Evolutionary conservation across 2,888 invertebrate genomes (phyloP).

Genomic region (Listrodromus nycthemerus): DNA sequence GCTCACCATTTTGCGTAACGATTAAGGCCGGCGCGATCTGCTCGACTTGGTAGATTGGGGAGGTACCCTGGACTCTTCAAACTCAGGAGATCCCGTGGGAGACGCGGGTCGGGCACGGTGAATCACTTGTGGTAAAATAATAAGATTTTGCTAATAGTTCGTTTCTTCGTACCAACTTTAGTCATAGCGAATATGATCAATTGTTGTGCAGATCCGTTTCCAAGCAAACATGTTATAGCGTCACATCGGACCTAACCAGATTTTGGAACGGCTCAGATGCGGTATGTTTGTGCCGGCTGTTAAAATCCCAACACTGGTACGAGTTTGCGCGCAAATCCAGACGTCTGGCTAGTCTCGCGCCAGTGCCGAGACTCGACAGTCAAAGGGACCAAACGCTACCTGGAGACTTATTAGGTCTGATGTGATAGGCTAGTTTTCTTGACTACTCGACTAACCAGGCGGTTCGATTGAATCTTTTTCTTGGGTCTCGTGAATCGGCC

Average conservation of each 20-base stretch:
- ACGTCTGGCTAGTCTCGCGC: too few species aligned
- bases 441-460: background rate
- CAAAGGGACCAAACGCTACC: background rate
- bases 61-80: background rate
- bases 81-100: background rate
- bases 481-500: background rate
- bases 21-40: constrained; percentile 21
- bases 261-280: background rate
- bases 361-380: background rate
- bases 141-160: background rate
- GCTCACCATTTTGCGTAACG: constrained; percentile 45
- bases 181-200: background rate
- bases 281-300: background rate
- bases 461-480: background rate
- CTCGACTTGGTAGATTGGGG: background rate
- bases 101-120: background rate
- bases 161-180: background rate
- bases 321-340: background rate
- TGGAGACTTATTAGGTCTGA: background rate
- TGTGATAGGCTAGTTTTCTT: background rate
- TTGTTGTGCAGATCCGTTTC: background rate
- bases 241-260: background rate
- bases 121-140: background rate
- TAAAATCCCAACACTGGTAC: background rate
- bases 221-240: background rate